These are phyloP conservation scores for Mesochorus sp. DNA, from an alignment of 2,888 invertebrate genomes.

Conservation along the genomic window DNA sequence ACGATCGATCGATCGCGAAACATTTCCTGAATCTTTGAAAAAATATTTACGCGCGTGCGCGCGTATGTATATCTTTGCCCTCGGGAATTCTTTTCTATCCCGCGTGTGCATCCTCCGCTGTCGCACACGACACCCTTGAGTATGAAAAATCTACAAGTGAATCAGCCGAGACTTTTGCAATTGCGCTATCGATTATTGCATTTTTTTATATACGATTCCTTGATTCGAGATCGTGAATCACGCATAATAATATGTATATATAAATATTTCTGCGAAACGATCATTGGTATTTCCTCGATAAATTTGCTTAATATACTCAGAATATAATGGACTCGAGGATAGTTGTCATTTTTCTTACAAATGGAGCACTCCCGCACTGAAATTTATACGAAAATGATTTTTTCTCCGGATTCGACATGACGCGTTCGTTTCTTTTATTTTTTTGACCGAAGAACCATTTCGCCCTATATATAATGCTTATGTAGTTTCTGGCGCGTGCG, in stretches of 20 bases:
- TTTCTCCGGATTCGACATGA: neutral
- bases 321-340: neutral
- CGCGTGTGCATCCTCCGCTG: neutral
- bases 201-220: too few relatives aligned
- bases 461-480: slow-evolving; percentile 50
- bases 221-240: slow-evolving; percentile 51
- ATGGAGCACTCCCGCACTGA: neutral
- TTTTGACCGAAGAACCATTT: neutral
- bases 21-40: slow-evolving; percentile 39
- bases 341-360: neutral
- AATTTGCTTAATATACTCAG: neutral
- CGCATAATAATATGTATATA: too few relatives aligned
- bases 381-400: slow-evolving; percentile 18
- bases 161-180: too few relatives aligned
- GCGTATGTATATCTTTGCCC: neutral
- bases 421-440: neutral
- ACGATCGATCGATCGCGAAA: slow-evolving; percentile 6
- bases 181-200: too few relatives aligned
- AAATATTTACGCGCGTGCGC: too few relatives aligned
- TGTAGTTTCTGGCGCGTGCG: slow-evolving; percentile 41
- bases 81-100: slow-evolving; percentile 7
- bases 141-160: slow-evolving; percentile 31
- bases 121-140: slow-evolving; percentile 35
- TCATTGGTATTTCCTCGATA: slow-evolving; percentile 13
- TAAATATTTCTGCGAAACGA: slow-evolving; percentile 1